Conservation (phyloP, 37 sponge, comb jelly and placozoan genomes). For the Chondrosia reniformis region DNA sequence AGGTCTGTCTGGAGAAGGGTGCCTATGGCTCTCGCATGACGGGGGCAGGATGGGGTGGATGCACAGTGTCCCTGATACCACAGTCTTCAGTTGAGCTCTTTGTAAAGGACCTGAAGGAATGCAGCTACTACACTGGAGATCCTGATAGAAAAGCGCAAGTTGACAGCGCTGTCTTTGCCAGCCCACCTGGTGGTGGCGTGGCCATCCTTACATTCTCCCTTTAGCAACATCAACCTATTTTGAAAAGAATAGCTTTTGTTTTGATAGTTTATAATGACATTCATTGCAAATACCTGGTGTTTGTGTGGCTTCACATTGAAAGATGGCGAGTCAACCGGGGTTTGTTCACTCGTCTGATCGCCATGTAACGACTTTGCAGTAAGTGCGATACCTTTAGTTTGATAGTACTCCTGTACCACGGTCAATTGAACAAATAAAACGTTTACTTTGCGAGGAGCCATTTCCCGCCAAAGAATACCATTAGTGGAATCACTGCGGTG, state of each 20-base stretch:
- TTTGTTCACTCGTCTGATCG: no score
- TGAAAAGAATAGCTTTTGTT: no score
- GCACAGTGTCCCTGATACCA: constrained; percentile 82
- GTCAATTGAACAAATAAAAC: no score
- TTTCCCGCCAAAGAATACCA: background rate
- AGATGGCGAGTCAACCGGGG: no score
- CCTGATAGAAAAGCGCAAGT: background rate
- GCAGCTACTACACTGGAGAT: constrained; percentile 39
- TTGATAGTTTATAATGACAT: no score
- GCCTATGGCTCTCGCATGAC: constrained; percentile 89
- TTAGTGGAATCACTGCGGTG: background rate
- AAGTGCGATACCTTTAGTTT: no score
- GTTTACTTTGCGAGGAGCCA: no score
- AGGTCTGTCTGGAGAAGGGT: constrained; percentile 56
- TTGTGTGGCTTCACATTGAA: no score
- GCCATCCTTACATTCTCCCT: constrained; percentile 2
- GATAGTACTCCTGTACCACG: no score
- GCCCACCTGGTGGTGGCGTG: constrained; percentile 10
- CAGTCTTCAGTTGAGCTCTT: constrained; percentile 43
- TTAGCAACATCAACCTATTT: background rate
- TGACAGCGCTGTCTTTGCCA: constrained; percentile 1
- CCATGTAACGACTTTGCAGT: no score
- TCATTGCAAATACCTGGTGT: no score
- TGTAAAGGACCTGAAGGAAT: constrained; percentile 34
- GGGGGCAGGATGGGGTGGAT: constrained; percentile 99